Percentiles rank a stretch among this genome's conserved stretches.
phyloP scores from a whole-genome alignment of 2,797 vertebrate species.

The Percopsis omiscomaycus region DNA sequence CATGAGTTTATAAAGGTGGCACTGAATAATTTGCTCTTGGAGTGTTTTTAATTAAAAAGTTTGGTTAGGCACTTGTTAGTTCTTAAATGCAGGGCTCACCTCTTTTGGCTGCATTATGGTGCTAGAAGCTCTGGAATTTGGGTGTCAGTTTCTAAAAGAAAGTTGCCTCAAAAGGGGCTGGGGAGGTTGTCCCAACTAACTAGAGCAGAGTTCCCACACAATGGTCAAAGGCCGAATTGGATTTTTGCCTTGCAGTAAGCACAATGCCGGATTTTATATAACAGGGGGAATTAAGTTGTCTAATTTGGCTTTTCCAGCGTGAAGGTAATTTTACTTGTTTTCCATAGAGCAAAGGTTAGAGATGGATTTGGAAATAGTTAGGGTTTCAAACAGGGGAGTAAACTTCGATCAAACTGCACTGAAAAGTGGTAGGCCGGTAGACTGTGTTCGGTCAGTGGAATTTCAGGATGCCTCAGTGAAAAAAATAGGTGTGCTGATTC shows the following conservation, averaged over 20 bases:
- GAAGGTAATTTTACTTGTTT: conserved; percentile 41
- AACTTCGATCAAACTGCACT: no score
- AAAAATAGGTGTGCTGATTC: conserved; percentile 5
- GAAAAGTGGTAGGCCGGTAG: not conserved
- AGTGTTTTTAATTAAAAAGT: conserved; percentile 1
- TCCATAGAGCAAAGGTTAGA: not conserved
- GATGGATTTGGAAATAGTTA: not conserved
- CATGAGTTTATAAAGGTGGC: no score
- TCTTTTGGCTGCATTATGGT: not conserved
- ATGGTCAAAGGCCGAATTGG: conserved; percentile 25
- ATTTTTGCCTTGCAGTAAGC: conserved; percentile 29
- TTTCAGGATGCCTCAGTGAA: conserved; percentile 1
- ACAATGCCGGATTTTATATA: conserved; percentile 23
- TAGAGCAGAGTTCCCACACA: conserved; percentile 50
- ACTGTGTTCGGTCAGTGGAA: not conserved
- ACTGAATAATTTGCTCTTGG: no score
- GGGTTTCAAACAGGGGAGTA: not conserved
- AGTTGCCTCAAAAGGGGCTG: conserved; percentile 28
- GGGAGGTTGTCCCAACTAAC: conserved; percentile 46
- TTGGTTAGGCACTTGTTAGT: not conserved
- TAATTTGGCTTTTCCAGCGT: conserved; percentile 14
- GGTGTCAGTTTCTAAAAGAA: conserved; percentile 29
- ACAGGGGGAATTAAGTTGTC: conserved; percentile 9
- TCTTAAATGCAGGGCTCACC: not conserved
- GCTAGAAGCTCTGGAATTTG: conserved; percentile 39